These are phyloP conservation scores for Chaetophractus vellerosus DNA, from an alignment of 2,797 vertebrate genomes.

Conservation along the genomic window DNA sequence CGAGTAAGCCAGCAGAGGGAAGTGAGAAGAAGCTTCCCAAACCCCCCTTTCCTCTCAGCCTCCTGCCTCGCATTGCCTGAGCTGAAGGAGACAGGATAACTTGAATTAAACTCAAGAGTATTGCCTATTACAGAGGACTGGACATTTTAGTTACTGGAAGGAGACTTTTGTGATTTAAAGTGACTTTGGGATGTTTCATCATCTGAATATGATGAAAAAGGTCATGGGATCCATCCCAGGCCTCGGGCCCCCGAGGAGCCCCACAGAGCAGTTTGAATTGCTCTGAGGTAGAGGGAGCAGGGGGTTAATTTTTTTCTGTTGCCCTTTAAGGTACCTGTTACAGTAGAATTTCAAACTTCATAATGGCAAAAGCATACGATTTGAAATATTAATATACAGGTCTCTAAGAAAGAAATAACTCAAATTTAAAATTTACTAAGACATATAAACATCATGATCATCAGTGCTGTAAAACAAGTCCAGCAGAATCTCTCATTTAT, in stretches of 20 bases:
- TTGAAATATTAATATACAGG: background rate
- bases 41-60: background rate
- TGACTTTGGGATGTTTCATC: background rate
- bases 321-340: background rate
- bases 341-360: background rate
- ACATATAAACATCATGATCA: background rate
- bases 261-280: background rate
- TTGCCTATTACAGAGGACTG: background rate
- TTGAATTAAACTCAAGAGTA: background rate
- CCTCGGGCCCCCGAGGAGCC: no score
- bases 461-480: background rate
- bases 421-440: background rate
- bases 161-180: background rate
- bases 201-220: background rate
- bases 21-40: background rate
- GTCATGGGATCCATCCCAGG: background rate
- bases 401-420: background rate
- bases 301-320: background rate
- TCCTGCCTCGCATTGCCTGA: background rate
- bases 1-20: rapidly evolving
- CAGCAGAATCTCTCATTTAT: background rate
- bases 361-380: background rate
- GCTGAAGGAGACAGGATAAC: background rate
- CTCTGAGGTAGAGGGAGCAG: background rate
- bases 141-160: background rate